Evolutionary conservation across 64 coral and sea anemone genomes (phyloP).

Genomic region (Montipora foliosa): DNA sequence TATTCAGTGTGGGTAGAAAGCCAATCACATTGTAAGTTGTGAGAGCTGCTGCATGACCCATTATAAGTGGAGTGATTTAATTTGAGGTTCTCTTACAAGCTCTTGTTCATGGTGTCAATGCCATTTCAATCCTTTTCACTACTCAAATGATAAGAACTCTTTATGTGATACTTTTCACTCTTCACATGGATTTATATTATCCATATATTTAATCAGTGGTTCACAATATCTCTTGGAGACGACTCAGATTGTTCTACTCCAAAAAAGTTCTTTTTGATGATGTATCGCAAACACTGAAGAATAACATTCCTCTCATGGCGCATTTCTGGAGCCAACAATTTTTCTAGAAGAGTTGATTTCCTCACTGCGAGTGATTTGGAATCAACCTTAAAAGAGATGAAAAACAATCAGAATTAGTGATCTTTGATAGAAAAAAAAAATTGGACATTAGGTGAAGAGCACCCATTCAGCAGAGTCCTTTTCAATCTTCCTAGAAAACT

Average conservation of each 20-base stretch:
- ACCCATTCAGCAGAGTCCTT: no score
- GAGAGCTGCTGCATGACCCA: no score
- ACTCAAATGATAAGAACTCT: background rate
- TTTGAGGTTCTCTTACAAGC: no score
- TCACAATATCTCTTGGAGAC: background rate
- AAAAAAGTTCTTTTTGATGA: constrained; percentile 88
- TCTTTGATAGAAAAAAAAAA: background rate
- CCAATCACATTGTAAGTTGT: no score
- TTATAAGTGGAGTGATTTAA: no score
- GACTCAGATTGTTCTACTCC: constrained; percentile 4
- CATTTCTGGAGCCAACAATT: constrained; percentile 92
- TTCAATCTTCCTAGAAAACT: no score
- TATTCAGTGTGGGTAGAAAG: no score
- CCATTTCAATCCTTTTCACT: no score
- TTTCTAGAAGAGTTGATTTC: constrained; percentile 93
- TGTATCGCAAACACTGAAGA: constrained; percentile 88
- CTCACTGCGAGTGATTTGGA: constrained; percentile 9
- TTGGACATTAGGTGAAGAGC: background rate
- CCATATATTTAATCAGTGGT: background rate
- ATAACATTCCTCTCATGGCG: constrained; percentile 90
- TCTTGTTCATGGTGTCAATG: no score
- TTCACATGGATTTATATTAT: background rate
- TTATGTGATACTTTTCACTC: no score
- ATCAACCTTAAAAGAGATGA: constrained; percentile 40
- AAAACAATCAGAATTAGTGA: background rate